Base-by-base conservation (phyloP, 1,140 invertebrate species). In the Druon quercuslanigerum region DNA sequence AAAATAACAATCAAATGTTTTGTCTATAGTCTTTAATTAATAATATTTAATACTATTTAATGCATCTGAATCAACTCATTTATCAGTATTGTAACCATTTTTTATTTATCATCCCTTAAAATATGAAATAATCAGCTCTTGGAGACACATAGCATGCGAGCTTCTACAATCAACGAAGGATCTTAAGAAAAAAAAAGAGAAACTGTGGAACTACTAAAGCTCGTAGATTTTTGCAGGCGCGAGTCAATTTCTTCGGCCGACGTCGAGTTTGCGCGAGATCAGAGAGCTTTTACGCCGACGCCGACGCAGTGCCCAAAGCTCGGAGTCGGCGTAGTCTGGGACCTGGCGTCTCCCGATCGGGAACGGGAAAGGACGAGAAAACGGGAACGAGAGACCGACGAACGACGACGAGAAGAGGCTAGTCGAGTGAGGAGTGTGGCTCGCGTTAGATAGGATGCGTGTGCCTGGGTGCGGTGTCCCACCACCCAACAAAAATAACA, bases 401-500 rank as follows among this genome's bases (percentile, higher is more conserved):
- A 60, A 76, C 52, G 56, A 76, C 73, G 74, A 40, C 51, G 76
- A 75, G 71, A 70, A 56, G 54, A 74, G 71, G 78, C 78, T 84
- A 87, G 83, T 86, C 83, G 81, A 87, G 88, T 88, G 86, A 85
- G 82, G 84, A 87, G 86, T 89, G 89, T 87, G 87, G 86, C 84
- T 84, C 87, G 87, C 82, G 88, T 87, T 88, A 86, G 89, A 82
- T 91, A 91, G 90, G 90, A 92, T 92, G 91, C 91, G 89, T 90
- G 90, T 89, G 86, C 87, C 84, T 92, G 90, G 89, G 89, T 87
- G 90, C 89, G 89, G 90, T 89, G 90, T 88, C 79, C 84, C 86
- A 85, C 85, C 89, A 89, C 83, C 87, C 83, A 82, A 82, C 77
- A 74, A 50, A 73, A 76, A 77, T 79, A 75, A 78, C 50, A 83